Percentiles rank a stretch among this genome's conserved stretches.
Conservation (phyloP, 2,113 vertebrate species). For the Cottus gobio region DNA sequence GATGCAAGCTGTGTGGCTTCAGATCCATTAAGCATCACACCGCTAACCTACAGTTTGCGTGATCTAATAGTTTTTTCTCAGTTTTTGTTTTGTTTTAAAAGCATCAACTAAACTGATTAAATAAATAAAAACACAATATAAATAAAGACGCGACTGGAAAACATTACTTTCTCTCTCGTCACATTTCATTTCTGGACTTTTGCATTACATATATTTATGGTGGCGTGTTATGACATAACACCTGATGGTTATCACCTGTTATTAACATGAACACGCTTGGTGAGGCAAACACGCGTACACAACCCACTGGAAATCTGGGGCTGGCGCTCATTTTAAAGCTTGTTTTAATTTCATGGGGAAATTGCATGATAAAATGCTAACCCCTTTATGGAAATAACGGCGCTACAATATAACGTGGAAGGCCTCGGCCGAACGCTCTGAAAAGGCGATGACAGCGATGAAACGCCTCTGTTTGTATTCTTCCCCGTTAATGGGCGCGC, state of each 20-base stretch:
- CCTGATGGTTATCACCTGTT: background rate
- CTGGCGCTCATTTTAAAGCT: too few relatives aligned
- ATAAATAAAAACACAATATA: conserved; percentile 4
- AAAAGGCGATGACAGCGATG: background rate
- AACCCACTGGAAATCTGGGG: background rate
- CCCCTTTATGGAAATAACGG: background rate
- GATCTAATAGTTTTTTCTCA: too few relatives aligned
- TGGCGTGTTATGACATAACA: conserved; percentile 1
- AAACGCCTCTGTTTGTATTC: conserved; percentile 43
- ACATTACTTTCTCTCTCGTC: background rate
- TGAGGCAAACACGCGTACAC: too few relatives aligned
- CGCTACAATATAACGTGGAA: background rate
- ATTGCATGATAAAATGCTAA: background rate
- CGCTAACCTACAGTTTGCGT: background rate
- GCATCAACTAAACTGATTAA: conserved; percentile 14
- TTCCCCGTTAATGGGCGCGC: conserved; percentile 15
- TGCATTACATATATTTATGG: too few relatives aligned
- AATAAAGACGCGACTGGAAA: background rate
- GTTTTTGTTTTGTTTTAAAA: conserved; percentile 8
- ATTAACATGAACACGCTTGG: conserved; percentile 14
- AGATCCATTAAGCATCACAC: conserved; percentile 12
- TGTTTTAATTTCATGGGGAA: background rate
- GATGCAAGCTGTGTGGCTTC: background rate
- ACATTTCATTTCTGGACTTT: too few relatives aligned
- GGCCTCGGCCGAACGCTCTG: background rate